These are phyloP conservation scores for Drosophila lacertosa DNA, from an alignment of 1,140 invertebrate genomes.

Conservation along the genomic window DNA sequence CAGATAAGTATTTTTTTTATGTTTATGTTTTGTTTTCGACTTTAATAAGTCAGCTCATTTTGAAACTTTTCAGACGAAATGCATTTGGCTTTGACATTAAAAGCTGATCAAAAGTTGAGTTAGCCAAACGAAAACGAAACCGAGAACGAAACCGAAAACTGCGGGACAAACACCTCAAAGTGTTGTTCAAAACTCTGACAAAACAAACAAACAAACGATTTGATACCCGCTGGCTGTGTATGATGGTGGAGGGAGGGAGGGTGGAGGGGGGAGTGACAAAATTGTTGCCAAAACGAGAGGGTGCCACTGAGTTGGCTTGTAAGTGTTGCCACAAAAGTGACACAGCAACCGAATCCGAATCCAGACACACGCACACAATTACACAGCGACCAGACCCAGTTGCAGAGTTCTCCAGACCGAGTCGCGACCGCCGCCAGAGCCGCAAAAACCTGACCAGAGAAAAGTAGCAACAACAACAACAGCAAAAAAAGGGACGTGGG, in stretches of 20 bases:
- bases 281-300: constrained; percentile 42
- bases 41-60: constrained; percentile 32
- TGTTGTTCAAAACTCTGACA: constrained; percentile 32
- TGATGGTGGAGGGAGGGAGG: no score
- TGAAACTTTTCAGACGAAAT: constrained; percentile 65
- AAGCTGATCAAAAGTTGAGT: constrained; percentile 73
- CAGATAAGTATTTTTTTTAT: constrained; percentile 23
- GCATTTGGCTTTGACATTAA: constrained; percentile 67
- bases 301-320: constrained; percentile 51
- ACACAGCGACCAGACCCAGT: background rate
- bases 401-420: constrained; percentile 23
- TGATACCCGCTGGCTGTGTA: constrained; percentile 14
- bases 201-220: constrained; percentile 48
- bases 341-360: constrained; percentile 1
- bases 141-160: constrained; percentile 39
- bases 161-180: constrained; percentile 46
- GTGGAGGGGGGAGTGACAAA: constrained; percentile 2
- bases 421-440: constrained; percentile 47
- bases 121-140: constrained; percentile 41
- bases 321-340: constrained; percentile 23
- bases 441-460: constrained; percentile 57
- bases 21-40: constrained; percentile 16
- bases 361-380: background rate
- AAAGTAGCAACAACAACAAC: no score
- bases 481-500: constrained; percentile 6